Conservation (phyloP, 2,888 invertebrate species). For the Rotaria macrura region DNA sequence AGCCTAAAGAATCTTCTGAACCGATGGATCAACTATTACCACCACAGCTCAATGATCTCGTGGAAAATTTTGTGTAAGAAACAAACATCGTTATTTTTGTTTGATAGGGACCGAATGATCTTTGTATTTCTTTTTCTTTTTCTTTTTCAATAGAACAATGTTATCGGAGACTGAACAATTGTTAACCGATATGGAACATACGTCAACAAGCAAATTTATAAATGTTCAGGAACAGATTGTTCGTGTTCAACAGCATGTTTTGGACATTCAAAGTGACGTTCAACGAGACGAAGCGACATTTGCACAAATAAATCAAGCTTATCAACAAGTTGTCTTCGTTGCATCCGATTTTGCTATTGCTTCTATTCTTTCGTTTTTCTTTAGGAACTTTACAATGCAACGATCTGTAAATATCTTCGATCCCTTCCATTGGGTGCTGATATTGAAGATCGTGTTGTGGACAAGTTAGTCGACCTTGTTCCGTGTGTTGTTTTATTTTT, state of each 20-base stretch:
- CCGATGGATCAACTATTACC: constrained; percentile 20
- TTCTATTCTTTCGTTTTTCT: not conserved
- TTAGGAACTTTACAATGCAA: constrained; percentile 7
- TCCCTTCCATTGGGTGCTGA: constrained; percentile 20
- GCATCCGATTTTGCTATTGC: not conserved
- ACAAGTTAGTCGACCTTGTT: not conserved
- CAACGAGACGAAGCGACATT: constrained; percentile 6
- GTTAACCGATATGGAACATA: constrained; percentile 13
- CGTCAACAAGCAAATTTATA: constrained; percentile 2
- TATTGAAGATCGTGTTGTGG: constrained; percentile 15
- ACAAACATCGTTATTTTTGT: too few species aligned
- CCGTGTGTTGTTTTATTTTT: too few species aligned
- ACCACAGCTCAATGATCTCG: not conserved
- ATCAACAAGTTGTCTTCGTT: not conserved
- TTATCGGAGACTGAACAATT: not conserved
- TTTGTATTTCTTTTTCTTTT: not conserved
- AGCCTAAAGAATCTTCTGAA: constrained; percentile 15
- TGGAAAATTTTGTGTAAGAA: not conserved
- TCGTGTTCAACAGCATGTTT: not conserved
- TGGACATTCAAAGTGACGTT: constrained; percentile 13
- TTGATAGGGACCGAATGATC: too few species aligned
- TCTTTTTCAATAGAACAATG: too few species aligned
- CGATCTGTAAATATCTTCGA: not conserved
- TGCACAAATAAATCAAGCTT: constrained; percentile 8
- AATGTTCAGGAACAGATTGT: constrained; percentile 20